Conservation (phyloP, 2,113 vertebrate species). For the Protomyctophum bolini region DNA sequence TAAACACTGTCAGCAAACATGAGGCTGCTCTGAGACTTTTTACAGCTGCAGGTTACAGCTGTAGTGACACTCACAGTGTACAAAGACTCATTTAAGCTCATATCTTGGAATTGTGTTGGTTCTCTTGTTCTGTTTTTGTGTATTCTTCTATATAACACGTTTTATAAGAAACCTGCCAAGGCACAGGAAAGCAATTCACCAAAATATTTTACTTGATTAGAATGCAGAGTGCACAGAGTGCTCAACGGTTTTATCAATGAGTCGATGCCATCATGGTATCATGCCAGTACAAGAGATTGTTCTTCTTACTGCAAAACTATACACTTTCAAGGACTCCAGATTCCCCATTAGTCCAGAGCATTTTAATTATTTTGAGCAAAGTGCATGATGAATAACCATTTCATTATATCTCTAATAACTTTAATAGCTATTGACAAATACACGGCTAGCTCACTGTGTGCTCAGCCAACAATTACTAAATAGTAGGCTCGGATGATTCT, state of each 20-base stretch:
- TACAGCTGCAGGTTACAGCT: slow-evolving; percentile 20
- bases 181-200: no score
- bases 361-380: slow-evolving; percentile 30
- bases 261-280: no score
- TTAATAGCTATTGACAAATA: slow-evolving; percentile 71
- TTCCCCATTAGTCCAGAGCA: slow-evolving; percentile 7
- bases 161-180: no score
- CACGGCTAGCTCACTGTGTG: slow-evolving; percentile 39
- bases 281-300: no score
- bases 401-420: slow-evolving; percentile 52
- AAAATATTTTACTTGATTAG: not conserved
- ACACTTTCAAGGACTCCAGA: not conserved
- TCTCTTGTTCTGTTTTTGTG: not conserved
- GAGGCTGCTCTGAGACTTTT: slow-evolving; percentile 2
- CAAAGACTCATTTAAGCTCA: not conserved
- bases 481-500: slow-evolving; percentile 63
- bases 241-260: not conserved
- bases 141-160: no score
- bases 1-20: slow-evolving; percentile 21
- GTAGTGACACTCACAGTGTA: not conserved
- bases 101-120: slow-evolving; percentile 5
- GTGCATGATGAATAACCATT: slow-evolving; percentile 50
- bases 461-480: slow-evolving; percentile 62
- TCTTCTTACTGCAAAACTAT: not conserved
- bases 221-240: not conserved